Conservation (phyloP, 37 sponge, comb jelly and placozoan genomes). For the Amphimedon queenslandica region DNA sequence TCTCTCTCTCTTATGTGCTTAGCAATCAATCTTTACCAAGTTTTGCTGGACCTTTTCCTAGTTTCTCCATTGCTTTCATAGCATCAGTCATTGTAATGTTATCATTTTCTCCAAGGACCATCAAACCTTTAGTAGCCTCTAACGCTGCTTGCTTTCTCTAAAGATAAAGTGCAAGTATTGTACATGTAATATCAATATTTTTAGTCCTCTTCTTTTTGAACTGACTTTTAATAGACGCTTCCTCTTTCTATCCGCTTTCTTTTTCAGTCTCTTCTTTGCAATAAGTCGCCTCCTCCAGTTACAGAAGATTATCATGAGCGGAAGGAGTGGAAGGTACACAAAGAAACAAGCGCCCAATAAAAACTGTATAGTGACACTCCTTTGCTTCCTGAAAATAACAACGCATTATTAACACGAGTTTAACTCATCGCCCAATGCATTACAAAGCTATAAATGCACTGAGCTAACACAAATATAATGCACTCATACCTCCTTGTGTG, state of each 20-base stretch:
- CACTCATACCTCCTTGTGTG: conserved; percentile 53
- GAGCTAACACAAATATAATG: neutral
- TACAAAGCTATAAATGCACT: too few species aligned
- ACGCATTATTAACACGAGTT: too few species aligned
- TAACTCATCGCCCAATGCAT: too few species aligned
- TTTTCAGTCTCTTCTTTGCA: conserved; percentile 63
- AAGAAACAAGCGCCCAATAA: conserved; percentile 76
- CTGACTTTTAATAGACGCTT: conserved; percentile 18
- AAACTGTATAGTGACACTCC: conserved; percentile 68
- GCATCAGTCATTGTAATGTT: neutral
- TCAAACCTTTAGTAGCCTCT: neutral
- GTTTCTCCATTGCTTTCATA: neutral
- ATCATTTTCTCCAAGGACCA: neutral
- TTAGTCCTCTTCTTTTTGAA: neutral
- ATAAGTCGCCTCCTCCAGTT: conserved; percentile 43
- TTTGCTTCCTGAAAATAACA: conserved; percentile 40
- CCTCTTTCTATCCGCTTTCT: conserved; percentile 60
- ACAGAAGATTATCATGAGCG: conserved; percentile 57
- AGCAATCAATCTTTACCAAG: too few species aligned
- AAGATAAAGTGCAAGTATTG: neutral
- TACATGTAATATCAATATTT: neutral
- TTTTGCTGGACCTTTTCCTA: neutral
- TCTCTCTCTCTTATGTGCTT: too few species aligned
- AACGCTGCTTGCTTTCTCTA: conserved; percentile 2
- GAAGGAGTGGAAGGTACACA: conserved; percentile 72